These are phyloP conservation scores for Emmelina monodactyla DNA, from an alignment of 2,888 invertebrate species.

Conservation along the genomic window DNA sequence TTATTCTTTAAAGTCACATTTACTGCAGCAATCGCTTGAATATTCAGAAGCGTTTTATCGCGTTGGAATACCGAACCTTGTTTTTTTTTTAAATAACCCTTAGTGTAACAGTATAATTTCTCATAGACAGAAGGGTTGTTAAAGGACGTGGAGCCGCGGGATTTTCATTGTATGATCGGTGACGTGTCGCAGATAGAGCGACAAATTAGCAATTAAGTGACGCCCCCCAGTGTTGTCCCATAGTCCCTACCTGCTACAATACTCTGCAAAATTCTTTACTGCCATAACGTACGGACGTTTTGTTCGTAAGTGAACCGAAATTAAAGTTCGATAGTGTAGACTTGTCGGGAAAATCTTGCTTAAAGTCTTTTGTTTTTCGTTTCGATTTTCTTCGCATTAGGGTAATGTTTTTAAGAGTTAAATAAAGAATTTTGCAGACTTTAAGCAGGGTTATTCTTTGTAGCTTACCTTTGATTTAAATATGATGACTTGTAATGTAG, in stretches of 20 bases:
- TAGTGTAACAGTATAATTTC: conserved; percentile 17
- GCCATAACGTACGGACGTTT: conserved; percentile 27
- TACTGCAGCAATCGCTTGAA: too few relatives aligned
- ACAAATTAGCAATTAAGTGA: conserved; percentile 26
- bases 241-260: conserved; percentile 19
- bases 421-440: conserved; percentile 64
- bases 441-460: conserved; percentile 35
- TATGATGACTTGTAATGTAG: too few relatives aligned
- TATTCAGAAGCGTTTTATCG: too few relatives aligned
- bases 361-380: conserved; percentile 43
- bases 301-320: conserved; percentile 51
- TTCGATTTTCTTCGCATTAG: too few relatives aligned
- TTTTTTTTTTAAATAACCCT: too few relatives aligned
- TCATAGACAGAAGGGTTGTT: conserved; percentile 54
- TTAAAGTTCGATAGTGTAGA: too few relatives aligned
- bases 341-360: conserved; percentile 37
- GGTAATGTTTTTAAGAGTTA: not conserved
- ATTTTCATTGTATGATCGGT: conserved; percentile 57
- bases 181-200: conserved; percentile 54
- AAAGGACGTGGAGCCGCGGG: conserved; percentile 53
- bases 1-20: too few relatives aligned
- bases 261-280: conserved; percentile 64
- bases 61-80: too few relatives aligned
- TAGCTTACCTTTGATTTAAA: too few relatives aligned
- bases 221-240: conserved; percentile 18